Evolutionary conservation across 2,113 vertebrate genomes (phyloP).

Genomic region (Hucho hucho): DNA sequence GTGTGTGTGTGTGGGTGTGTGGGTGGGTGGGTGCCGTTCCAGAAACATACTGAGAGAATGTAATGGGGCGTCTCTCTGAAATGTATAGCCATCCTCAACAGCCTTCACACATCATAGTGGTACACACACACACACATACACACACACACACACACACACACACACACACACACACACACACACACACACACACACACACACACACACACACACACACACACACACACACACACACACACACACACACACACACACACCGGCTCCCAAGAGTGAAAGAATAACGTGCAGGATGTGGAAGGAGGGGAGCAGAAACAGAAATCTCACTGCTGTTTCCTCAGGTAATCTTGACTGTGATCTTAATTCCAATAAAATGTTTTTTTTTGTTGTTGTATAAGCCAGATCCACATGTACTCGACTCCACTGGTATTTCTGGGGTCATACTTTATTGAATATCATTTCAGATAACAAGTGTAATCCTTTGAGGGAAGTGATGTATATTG

Average conservation of each 20-base stretch:
- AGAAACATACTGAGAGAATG: too few relatives aligned
- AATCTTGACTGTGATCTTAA: conserved; percentile 81
- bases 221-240: conserved; percentile 1
- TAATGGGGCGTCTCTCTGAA: too few relatives aligned
- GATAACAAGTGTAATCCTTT: conserved; percentile 81
- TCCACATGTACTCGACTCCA: conserved; percentile 76
- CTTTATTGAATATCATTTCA: conserved; percentile 85
- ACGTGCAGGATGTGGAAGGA: conserved; percentile 57
- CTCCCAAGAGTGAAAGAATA: conserved; percentile 61
- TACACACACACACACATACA: too few relatives aligned
- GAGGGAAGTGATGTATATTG: conserved; percentile 79
- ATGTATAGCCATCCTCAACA: too few relatives aligned
- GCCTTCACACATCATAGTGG: too few relatives aligned
- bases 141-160: too few relatives aligned
- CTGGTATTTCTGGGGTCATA: conserved; percentile 74
- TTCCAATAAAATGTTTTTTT: conserved; percentile 77
- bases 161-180: too few relatives aligned
- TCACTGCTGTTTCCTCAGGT: conserved; percentile 71
- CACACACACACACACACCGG: conserved; percentile 33
- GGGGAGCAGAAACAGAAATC: conserved; percentile 68
- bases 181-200: too few relatives aligned
- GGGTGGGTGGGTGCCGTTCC: too few relatives aligned
- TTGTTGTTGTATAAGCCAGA: conserved; percentile 61
- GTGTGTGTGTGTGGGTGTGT: too few relatives aligned
- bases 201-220: neutral